phyloP scores from a whole-genome alignment of 2,113 vertebrate genomes.

The Lipotes vexillifer region DNA sequence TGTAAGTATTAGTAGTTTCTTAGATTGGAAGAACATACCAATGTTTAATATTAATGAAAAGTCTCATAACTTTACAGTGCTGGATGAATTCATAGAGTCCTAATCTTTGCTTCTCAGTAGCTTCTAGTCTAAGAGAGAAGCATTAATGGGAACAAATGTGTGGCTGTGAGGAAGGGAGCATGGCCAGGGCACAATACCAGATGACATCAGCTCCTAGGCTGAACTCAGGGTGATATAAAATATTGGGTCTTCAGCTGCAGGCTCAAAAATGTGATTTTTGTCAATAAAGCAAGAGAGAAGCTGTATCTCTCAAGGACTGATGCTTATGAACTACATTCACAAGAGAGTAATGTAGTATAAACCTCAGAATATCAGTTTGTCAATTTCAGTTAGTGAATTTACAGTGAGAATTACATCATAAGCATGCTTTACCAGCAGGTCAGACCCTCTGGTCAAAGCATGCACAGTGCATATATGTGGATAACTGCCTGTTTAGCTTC shows the following conservation, averaged over 20 bases:
- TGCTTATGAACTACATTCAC: not conserved
- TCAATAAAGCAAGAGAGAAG: not conserved
- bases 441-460: not conserved
- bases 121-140: not conserved
- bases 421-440: not conserved
- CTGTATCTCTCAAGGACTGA: not conserved
- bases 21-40: not conserved
- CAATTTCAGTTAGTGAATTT: not conserved
- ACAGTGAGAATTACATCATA: not conserved
- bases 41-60: not conserved
- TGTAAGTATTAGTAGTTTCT: not conserved
- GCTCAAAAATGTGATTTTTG: not conserved
- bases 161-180: not conserved
- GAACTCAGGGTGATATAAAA: not conserved
- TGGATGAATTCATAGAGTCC: not conserved
- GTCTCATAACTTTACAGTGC: not conserved
- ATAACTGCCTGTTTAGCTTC: not conserved
- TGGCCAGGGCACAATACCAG: not conserved
- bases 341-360: not conserved
- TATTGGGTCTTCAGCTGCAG: not conserved
- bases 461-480: rapidly evolving
- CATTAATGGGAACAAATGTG: not conserved
- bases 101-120: not conserved
- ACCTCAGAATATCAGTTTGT: not conserved
- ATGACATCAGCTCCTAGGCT: not conserved